Percentiles rank a stretch among this genome's conserved stretches.
phyloP scores from a whole-genome alignment of 2,797 vertebrate genomes.

The Aotus griseimembra region DNA sequence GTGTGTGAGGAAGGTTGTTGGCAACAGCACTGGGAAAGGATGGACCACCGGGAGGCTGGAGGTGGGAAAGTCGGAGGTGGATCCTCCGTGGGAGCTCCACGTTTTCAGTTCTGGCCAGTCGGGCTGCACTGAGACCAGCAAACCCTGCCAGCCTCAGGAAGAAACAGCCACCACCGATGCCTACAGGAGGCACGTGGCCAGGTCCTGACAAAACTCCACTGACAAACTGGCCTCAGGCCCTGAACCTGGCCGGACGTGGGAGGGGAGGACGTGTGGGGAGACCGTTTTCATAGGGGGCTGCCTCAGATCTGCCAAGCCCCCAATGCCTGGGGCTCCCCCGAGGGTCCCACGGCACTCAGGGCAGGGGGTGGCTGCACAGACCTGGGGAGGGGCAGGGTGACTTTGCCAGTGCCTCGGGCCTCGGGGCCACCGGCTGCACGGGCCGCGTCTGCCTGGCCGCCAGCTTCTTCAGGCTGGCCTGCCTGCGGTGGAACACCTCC shows the following conservation, averaged over 20 bases:
- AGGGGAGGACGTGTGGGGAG: rapidly evolving
- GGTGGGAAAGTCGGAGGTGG: no score
- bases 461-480: conserved; percentile 95
- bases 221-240: neutral
- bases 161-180: no score
- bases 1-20: neutral
- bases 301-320: neutral
- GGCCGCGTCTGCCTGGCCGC: conserved; percentile 97
- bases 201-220: neutral
- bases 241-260: neutral
- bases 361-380: conserved; percentile 9
- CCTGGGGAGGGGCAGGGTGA: conserved; percentile 93
- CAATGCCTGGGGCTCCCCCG: neutral
- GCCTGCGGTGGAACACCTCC: conserved; percentile 98
- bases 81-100: neutral
- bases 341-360: neutral
- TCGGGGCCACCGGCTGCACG: conserved; percentile 96
- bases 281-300: neutral
- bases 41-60: neutral
- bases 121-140: rapidly evolving
- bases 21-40: neutral
- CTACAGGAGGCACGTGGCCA: rapidly evolving
- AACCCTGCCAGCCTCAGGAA: rapidly evolving
- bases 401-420: conserved; percentile 95
- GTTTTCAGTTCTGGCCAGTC: neutral